phyloP scores from a whole-genome alignment of 2,797 vertebrate species.

The Rhinogobio ventralis region DNA sequence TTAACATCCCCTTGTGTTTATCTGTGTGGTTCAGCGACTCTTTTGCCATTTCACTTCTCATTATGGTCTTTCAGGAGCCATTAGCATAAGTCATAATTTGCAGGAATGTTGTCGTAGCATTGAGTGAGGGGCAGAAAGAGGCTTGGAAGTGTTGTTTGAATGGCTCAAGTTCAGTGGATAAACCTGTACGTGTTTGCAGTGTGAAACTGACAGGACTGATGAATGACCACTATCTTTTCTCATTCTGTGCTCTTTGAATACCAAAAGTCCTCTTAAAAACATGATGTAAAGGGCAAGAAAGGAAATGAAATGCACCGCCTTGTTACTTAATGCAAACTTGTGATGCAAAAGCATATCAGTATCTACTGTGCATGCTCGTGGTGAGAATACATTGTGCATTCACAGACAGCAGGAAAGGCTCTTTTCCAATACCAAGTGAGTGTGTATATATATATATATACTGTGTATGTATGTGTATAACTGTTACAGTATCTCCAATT shows the following conservation, averaged over 20 bases:
- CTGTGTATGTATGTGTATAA: too few species aligned
- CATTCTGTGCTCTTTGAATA: slow-evolving; percentile 50
- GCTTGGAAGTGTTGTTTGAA: slow-evolving; percentile 44
- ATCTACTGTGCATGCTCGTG: slow-evolving; percentile 16
- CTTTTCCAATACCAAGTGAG: not conserved
- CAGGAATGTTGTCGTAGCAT: slow-evolving; percentile 40
- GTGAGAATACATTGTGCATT: slow-evolving; percentile 10
- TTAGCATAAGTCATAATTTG: slow-evolving; percentile 69
- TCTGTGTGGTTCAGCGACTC: slow-evolving; percentile 70
- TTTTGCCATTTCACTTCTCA: slow-evolving; percentile 64
- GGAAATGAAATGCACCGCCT: slow-evolving; percentile 50
- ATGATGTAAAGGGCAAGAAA: slow-evolving; percentile 51
- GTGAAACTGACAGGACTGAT: slow-evolving; percentile 56
- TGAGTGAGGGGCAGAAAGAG: slow-evolving; percentile 30
- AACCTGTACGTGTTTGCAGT: slow-evolving; percentile 46
- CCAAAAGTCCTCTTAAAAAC: slow-evolving; percentile 52
- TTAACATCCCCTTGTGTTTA: slow-evolving; percentile 69
- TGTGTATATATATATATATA: too few species aligned
- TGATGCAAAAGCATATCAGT: slow-evolving; percentile 23
- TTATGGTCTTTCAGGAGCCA: slow-evolving; percentile 69
- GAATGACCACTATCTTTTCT: slow-evolving; percentile 50
- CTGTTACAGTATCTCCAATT: too few species aligned
- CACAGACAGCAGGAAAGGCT: slow-evolving; percentile 15
- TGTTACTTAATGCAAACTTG: slow-evolving; percentile 46
- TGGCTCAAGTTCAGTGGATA: slow-evolving; percentile 38